A percentile compares a stretch with the other conserved stretches of the same genome.
phyloP scores from a whole-genome alignment of 2,113 vertebrate genomes.

The Paramormyrops kingsleyae region DNA sequence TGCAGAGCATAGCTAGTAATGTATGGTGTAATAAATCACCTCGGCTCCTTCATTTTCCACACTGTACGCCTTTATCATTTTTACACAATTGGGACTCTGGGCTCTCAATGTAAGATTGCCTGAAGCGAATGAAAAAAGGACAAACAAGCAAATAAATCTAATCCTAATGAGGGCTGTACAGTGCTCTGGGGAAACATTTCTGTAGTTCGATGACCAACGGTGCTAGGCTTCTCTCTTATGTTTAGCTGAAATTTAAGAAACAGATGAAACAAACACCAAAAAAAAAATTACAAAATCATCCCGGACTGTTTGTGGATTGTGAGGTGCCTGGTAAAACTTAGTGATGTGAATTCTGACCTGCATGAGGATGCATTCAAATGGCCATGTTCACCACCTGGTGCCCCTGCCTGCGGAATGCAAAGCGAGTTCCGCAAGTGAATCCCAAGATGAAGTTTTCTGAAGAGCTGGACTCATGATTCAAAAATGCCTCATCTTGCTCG shows the following conservation, averaged over 20 bases:
- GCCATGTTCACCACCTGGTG: background rate
- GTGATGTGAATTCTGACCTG: background rate
- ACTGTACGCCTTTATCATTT: slow-evolving; percentile 16
- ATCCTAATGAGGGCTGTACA: slow-evolving; percentile 38
- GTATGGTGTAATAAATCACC: slow-evolving; percentile 48
- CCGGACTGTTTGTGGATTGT: background rate
- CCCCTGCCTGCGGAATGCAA: background rate
- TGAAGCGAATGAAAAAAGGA: slow-evolving; percentile 30
- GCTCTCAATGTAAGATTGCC: slow-evolving; percentile 36
- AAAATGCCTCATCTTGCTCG: background rate
- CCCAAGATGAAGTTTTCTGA: background rate
- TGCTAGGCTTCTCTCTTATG: background rate
- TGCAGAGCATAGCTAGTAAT: slow-evolving; percentile 32
- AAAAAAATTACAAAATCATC: background rate
- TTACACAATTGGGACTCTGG: slow-evolving; percentile 27
- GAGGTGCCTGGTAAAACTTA: background rate
- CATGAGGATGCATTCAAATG: background rate
- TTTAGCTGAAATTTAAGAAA: background rate
- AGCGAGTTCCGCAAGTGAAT: background rate
- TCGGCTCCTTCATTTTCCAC: slow-evolving; percentile 25
- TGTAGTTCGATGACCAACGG: background rate
- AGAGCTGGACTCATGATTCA: background rate
- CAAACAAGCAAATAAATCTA: slow-evolving; percentile 50
- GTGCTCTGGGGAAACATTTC: background rate
- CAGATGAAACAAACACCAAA: background rate